A percentile compares a stretch with the other conserved stretches of the same genome.
Evolutionary conservation across 2,797 vertebrate species (phyloP).

Genomic region (Eospalax fontanierii): DNA sequence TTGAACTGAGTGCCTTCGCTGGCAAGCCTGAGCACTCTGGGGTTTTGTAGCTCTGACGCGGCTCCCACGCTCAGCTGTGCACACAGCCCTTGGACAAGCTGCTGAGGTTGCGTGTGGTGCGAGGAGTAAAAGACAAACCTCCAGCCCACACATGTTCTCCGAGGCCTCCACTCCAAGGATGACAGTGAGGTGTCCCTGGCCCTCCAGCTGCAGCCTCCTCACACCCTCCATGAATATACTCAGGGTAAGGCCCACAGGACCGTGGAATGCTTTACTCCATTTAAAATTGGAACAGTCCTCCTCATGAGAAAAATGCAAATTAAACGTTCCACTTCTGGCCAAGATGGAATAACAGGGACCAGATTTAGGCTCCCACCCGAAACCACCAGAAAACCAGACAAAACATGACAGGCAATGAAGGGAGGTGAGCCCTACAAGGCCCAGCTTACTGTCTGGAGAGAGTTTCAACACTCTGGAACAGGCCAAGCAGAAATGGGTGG

Average conservation of each 20-base stretch:
- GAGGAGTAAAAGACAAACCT: slow-evolving; percentile 46
- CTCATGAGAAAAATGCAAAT: slow-evolving; percentile 57
- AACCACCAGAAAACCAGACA: slow-evolving; percentile 73
- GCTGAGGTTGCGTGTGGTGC: slow-evolving; percentile 69
- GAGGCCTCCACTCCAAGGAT: neutral
- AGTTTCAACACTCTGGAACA: neutral
- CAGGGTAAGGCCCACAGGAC: neutral
- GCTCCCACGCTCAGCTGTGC: slow-evolving; percentile 81
- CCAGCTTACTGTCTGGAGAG: neutral
- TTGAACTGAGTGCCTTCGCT: slow-evolving; percentile 77
- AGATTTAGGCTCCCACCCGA: slow-evolving; percentile 44
- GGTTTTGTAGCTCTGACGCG: slow-evolving; percentile 69
- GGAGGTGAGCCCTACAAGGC: neutral
- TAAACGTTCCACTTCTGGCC: slow-evolving; percentile 26
- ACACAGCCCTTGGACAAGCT: slow-evolving; percentile 71
- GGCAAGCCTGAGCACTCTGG: slow-evolving; percentile 73
- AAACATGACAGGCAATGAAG: slow-evolving; percentile 24
- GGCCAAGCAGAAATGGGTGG: neutral
- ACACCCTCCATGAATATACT: neutral
- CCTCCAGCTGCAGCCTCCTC: neutral
- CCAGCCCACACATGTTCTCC: slow-evolving; percentile 75
- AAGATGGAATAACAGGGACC: slow-evolving; percentile 53
- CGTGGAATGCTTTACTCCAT: neutral
- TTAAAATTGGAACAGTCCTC: neutral
- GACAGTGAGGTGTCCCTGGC: neutral